Evolutionary conservation across 2,797 vertebrate genomes (phyloP), one percentile per base, ranked within the genome.

Genomic region (Girardinus metallicus): DNA sequence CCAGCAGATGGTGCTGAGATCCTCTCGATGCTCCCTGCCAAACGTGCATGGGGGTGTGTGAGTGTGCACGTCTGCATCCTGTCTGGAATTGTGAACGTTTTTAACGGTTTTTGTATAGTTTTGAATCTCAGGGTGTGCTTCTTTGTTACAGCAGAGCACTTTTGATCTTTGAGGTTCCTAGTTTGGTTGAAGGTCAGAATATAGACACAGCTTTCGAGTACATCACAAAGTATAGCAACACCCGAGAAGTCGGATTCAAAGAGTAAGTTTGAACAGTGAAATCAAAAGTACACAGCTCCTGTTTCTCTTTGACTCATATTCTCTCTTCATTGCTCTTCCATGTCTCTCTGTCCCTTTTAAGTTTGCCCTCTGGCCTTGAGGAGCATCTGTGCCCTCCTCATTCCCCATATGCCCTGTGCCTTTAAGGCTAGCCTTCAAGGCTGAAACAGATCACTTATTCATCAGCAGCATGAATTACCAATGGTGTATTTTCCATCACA

Each of bases 1-100:
- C 92, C 94, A 94, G 91, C 88, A 94, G 94, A 95, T 94, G 94
- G 92, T 72, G 93, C 93, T 89, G 85, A 91, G 90, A 91, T 78
- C 89, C 92, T 93, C 93, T 71, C 74, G n/a, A 81, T 86, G 87
- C 85, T 89, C 73, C 77, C 79, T 91, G 84, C 91, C 89, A 70
- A 74, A 74, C 76, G 73, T 49, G 60, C 76, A 53, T 5, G 1
- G 0, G 26, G 66, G 36, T 15, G 10, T 53, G 60, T 74, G 41
- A 39, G 68, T 47, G 23, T 77, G 11, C 21, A 74, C 75, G 74
- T 53, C 64, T 78, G 53, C 68, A 64, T 51, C 71, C 60, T 83
- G 57, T 36, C 31, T 82, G 74, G 57, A 78, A 83, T 1, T 57
- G 76, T 71, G 41, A 8, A 15, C 12, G 1, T 64, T 60, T 73